phyloP scores from a whole-genome alignment of 2,888 invertebrate genomes.

The Leucoptera coffeella region DNA sequence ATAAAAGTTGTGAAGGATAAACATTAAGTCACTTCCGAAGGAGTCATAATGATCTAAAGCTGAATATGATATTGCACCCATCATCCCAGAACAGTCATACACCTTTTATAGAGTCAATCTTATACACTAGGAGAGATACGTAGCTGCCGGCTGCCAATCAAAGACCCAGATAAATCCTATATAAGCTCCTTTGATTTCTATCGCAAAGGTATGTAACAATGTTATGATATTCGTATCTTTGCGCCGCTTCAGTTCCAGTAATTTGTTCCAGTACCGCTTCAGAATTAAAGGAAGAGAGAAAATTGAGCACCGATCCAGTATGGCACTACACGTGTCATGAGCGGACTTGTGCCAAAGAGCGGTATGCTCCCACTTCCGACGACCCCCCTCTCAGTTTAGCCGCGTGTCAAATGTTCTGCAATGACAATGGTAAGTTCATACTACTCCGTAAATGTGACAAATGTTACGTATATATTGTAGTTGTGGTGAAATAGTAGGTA shows the following conservation, averaged over 20 bases:
- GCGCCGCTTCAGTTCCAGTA: background rate
- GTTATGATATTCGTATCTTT: background rate
- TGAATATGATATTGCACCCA: too few species aligned
- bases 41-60: too few species aligned
- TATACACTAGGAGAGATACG: background rate
- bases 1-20: too few species aligned
- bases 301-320: conserved; percentile 7
- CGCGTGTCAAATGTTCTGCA: conserved; percentile 61
- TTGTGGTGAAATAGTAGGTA: too few species aligned
- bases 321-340: conserved; percentile 54
- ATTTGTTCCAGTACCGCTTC: background rate
- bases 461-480: too few species aligned
- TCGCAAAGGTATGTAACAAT: background rate
- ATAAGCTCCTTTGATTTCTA: background rate
- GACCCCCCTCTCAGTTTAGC: conserved; percentile 44
- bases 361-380: conserved; percentile 14
- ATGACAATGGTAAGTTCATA: conserved; percentile 35
- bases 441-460: too few species aligned
- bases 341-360: conserved; percentile 45
- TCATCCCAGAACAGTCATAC: too few species aligned
- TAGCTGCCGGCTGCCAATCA: background rate
- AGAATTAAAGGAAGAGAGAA: background rate
- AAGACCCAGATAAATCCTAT: background rate
- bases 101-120: too few species aligned
- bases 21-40: too few species aligned